Percentiles rank a stretch among this genome's conserved stretches.
These are phyloP conservation scores for Labeo rohita DNA, from an alignment of 2,113 vertebrate genomes.

Conservation along the genomic window DNA sequence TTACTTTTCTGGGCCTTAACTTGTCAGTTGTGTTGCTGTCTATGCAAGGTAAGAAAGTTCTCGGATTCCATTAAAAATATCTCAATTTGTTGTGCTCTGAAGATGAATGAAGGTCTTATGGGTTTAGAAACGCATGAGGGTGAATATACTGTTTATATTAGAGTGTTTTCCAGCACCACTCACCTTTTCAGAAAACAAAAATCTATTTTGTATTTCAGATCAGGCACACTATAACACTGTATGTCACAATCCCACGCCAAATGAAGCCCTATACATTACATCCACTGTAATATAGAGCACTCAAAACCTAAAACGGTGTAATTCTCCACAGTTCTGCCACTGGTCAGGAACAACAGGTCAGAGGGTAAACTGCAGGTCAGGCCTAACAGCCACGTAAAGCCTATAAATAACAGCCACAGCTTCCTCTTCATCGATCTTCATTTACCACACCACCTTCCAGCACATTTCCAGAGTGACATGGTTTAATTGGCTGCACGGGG, in stretches of 20 bases:
- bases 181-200: background rate
- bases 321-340: constrained; percentile 66
- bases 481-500: constrained; percentile 76
- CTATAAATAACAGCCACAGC: constrained; percentile 76
- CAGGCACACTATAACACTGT: background rate
- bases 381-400: constrained; percentile 70
- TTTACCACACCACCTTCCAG: constrained; percentile 66
- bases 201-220: background rate
- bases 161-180: background rate
- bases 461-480: constrained; percentile 67
- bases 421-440: constrained; percentile 77
- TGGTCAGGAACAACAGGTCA: constrained; percentile 69
- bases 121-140: too few species aligned
- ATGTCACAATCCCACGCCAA: background rate
- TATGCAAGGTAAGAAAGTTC: too few species aligned
- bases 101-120: too few species aligned
- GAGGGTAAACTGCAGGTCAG: constrained; percentile 73
- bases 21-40: too few species aligned
- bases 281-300: background rate
- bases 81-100: too few species aligned
- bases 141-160: background rate
- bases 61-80: too few species aligned
- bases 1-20: too few species aligned
- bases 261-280: background rate
- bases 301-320: constrained; percentile 35